phyloP scores from a whole-genome alignment of 2,888 invertebrate genomes.

The Neuroscelio doddi region DNA sequence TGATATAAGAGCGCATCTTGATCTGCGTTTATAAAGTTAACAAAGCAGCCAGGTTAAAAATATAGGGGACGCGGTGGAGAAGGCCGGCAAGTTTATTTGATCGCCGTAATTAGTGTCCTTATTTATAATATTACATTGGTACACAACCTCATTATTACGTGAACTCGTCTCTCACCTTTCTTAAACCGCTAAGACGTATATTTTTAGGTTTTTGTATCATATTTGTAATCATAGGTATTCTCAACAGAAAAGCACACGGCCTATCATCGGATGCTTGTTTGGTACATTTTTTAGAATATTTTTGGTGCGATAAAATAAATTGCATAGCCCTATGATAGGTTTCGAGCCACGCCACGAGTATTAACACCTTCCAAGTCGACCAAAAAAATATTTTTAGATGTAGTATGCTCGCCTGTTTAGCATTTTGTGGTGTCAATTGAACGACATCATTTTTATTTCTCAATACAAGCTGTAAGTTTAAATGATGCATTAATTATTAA shows the following conservation, averaged over 20 bases:
- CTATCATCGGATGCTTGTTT: slow-evolving; percentile 66
- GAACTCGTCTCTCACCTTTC: slow-evolving; percentile 71
- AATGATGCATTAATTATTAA: slow-evolving; percentile 70
- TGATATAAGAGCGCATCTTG: slow-evolving; percentile 43
- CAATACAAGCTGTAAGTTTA: slow-evolving; percentile 71
- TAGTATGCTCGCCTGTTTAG: slow-evolving; percentile 61
- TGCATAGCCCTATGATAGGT: slow-evolving; percentile 67
- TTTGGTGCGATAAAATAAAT: slow-evolving; percentile 69
- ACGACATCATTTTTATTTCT: slow-evolving; percentile 68
- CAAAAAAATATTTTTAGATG: slow-evolving; percentile 68
- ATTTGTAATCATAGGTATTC: slow-evolving; percentile 66
- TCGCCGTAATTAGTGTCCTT: slow-evolving; percentile 30
- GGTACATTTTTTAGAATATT: slow-evolving; percentile 52
- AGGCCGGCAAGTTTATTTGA: slow-evolving; percentile 37
- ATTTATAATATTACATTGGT: slow-evolving; percentile 53
- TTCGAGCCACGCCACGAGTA: slow-evolving; percentile 64
- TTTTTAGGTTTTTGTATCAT: slow-evolving; percentile 63
- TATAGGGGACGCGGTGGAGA: slow-evolving; percentile 46
- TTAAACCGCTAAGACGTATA: slow-evolving; percentile 66
- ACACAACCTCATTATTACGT: slow-evolving; percentile 68
- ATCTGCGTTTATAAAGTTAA: slow-evolving; percentile 58
- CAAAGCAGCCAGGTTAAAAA: slow-evolving; percentile 51
- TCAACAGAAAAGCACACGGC: slow-evolving; percentile 69
- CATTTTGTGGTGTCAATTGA: slow-evolving; percentile 66
- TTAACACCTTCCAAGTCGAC: slow-evolving; percentile 67